phyloP scores from a whole-genome alignment of 2,113 vertebrate genomes.

The Nycticebus coucang region DNA sequence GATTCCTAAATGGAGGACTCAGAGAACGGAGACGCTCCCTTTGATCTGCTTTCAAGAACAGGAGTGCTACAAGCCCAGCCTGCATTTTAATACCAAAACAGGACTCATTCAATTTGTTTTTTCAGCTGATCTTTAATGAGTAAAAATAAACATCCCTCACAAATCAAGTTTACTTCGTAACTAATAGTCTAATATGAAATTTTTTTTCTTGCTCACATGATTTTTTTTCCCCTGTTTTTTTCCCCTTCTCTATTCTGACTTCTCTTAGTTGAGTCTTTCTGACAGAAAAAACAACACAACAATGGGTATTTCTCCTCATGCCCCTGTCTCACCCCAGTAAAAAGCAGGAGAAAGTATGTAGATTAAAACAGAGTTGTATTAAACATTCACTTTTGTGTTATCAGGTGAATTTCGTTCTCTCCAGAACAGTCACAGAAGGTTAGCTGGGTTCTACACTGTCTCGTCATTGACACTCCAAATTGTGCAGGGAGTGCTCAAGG shows the following conservation, averaged over 20 bases:
- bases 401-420: slow-evolving; percentile 45
- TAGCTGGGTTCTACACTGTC: not conserved
- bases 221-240: not conserved
- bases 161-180: slow-evolving; percentile 51
- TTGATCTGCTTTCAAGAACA: not conserved
- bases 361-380: slow-evolving; percentile 44
- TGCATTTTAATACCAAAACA: not conserved
- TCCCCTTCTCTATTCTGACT: slow-evolving; percentile 12
- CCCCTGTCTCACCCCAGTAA: not conserved
- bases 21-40: not conserved
- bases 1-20: slow-evolving; percentile 13
- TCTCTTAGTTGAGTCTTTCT: slow-evolving; percentile 45
- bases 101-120: not conserved
- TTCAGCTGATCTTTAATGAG: slow-evolving; percentile 55
- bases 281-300: not conserved
- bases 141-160: slow-evolving; percentile 54
- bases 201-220: slow-evolving; percentile 68
- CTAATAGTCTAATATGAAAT: slow-evolving; percentile 31
- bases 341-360: slow-evolving; percentile 1
- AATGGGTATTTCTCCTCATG: slow-evolving; percentile 51
- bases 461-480: not conserved
- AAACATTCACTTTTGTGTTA: slow-evolving; percentile 62
- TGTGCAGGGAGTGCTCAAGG: slow-evolving; percentile 42
- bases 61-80: not conserved
- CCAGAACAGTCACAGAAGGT: slow-evolving; percentile 1